These are phyloP conservation scores for Erythrocercus mccallii DNA, from an alignment of 2,113 vertebrate species.

Conservation along the genomic window DNA sequence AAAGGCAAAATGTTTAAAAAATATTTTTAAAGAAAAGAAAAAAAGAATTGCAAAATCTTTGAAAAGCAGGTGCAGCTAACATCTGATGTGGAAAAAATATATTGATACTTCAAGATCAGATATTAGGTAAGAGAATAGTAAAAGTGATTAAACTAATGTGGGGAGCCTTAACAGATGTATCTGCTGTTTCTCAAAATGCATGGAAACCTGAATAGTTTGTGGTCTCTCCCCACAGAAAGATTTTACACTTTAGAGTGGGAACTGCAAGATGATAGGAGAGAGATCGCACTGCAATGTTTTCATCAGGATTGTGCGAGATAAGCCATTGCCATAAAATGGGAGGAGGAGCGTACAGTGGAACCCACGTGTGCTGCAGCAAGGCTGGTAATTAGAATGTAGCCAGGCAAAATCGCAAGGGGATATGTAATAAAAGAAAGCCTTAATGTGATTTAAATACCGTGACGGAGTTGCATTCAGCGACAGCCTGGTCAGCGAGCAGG, in stretches of 20 bases:
- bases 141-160: not conserved
- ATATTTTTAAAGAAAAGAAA: not conserved
- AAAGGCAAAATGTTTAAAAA: not conserved
- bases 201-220: not conserved
- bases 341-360: not conserved
- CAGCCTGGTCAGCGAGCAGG: constrained; percentile 70
- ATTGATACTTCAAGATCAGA: not conserved
- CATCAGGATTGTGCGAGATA: not conserved
- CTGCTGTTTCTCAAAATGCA: not conserved
- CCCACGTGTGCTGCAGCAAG: constrained; percentile 71
- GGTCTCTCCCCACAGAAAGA: not conserved
- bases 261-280: not conserved
- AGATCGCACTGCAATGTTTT: not conserved
- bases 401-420: constrained; percentile 82
- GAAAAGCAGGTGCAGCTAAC: not conserved
- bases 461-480: constrained; percentile 79
- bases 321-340: constrained; percentile 19
- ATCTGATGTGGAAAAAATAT: not conserved
- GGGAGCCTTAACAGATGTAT: not conserved
- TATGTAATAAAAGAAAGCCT: constrained; percentile 84
- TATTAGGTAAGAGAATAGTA: not conserved
- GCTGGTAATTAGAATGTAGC: constrained; percentile 83
- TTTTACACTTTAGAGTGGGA: not conserved
- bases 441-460: constrained; percentile 97
- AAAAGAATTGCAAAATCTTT: not conserved